Base-by-base conservation (phyloP, 2,888 invertebrate genomes). In the Latrodectus hesperus region DNA sequence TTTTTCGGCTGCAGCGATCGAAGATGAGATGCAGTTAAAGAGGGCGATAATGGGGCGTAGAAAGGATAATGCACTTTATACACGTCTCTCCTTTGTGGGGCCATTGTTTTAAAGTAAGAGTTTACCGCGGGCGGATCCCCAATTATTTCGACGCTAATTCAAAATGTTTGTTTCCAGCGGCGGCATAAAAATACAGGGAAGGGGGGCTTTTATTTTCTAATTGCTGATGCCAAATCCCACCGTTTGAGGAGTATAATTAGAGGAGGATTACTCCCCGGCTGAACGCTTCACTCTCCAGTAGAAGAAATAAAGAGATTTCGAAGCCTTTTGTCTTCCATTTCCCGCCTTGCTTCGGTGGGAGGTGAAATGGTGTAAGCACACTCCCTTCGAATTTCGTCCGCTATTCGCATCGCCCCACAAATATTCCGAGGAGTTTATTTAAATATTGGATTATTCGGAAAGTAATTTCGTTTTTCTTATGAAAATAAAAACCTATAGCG, bases 71-170 rank as follows among this genome's bases (percentile, higher is more conserved):
- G 83, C 83, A 83, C 83, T 83, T 67, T 70, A 76, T 74, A 38
- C 68, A 22, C 52, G 11, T 53, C 26, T 74, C 76, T 52, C 73
- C 70, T 81, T 84, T 84, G 84, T 84, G 52, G 65, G 38, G 52
- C 77, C 84, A 84, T 84, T 84, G 84, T 84, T 70, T 68, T 64
- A 16, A 65, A 65, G 77, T 84, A 84, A 84, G 73, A 78, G 84
- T 77, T 84, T 84, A 72, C 77, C 14, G 12, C 60, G 60, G 60
- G 84, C 72, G 73, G 84, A 76, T 75, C 68, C 51, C 85, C 85
- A 86, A 79, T 86, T 86, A 86, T 80, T 74, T 85, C 70, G 49
- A 67, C 85, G 75, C 74, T 86, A 80, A 87, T 87, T 81, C 81
- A 81, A 87, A 87, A 87, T 87, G 81, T 87, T 87, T 81, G 86